A percentile compares a stretch with the other conserved stretches of the same genome.
Conservation (phyloP, 2,113 vertebrate genomes). For the Xenotilapia caudafasciata region DNA sequence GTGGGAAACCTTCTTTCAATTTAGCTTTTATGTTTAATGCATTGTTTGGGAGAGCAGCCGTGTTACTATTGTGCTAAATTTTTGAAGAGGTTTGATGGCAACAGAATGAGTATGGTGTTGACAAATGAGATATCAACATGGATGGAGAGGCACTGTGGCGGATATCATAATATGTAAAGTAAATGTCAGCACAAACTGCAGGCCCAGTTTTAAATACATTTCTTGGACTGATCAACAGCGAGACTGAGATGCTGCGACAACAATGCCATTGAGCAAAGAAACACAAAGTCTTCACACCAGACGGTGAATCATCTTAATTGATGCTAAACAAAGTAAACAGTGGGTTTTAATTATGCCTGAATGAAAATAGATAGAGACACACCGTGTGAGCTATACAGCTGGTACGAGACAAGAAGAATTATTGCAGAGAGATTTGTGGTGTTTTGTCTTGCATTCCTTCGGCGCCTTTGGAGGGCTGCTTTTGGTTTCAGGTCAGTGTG, state of each 20-base stretch:
- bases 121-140: conserved; percentile 2
- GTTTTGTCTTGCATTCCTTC: background rate
- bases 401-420: conserved; percentile 7
- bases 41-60: conserved; percentile 5
- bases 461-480: background rate
- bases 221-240: conserved; percentile 1
- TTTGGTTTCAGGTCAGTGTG: conserved; percentile 10
- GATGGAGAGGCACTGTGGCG: background rate
- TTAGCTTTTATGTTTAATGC: conserved; percentile 20
- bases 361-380: conserved; percentile 35
- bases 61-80: background rate
- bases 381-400: background rate
- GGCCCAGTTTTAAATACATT: conserved; percentile 19
- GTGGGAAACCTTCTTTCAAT: conserved; percentile 9
- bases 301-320: conserved; percentile 56
- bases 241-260: conserved; percentile 19
- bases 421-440: conserved; percentile 9
- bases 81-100: conserved; percentile 13
- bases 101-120: conserved; percentile 11
- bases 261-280: conserved; percentile 2
- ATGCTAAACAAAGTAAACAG: conserved; percentile 47
- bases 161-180: conserved; percentile 12
- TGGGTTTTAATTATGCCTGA: conserved; percentile 47
- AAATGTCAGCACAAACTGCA: conserved; percentile 28
- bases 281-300: background rate